Base-by-base conservation (phyloP, 2,888 invertebrate genomes). In the Selenia dentaria region DNA sequence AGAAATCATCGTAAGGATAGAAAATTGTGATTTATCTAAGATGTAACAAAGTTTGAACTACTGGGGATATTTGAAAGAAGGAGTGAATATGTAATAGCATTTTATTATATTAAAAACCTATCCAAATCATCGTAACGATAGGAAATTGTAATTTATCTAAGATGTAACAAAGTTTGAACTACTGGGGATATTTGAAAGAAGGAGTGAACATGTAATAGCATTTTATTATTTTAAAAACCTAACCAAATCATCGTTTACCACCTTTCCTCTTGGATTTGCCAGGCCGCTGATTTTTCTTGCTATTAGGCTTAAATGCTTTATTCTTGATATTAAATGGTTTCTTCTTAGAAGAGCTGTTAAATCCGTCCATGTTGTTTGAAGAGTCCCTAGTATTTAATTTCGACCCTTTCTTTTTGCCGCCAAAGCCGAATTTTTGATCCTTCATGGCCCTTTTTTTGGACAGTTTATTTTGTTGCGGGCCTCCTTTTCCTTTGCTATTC, bases 361-460 rank as follows among this genome's bases (percentile, higher is more conserved):
- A 89, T 0, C 94, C 94, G 9, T 93, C 93, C 66, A 94, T 92
- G 70, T 94, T 93, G 20, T 92, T 93, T 0, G 94, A 90, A 56
- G 97, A 98, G 0, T 96, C 94, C 58, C 93, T 94, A 0, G 97
- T 97, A 71, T 99, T 99, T 31, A 93, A 85, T 78, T 99, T 99
- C 0, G 93, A 92, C 0, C 98, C 96, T 69, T 95, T 95, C 88
- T 99, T 99, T 76, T 97, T 97, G 0, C 99, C 99, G 20, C 99
- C 99, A 83, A 96, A 98, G 0, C 99, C 99, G 84, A 95, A 99
- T 77, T 96, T 98, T 44, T 94, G 92, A 73, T 98, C 95, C 72
- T 96, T 97, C 67, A 92, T 89, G 53, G 93, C 92, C 54, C 95
- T 90, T 74, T 80, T 86, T 49, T 83, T 88, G 8, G 79, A 57